These are phyloP conservation scores for Masticophis lateralis DNA, from an alignment of 2,797 vertebrate genomes.

Conservation along the genomic window DNA sequence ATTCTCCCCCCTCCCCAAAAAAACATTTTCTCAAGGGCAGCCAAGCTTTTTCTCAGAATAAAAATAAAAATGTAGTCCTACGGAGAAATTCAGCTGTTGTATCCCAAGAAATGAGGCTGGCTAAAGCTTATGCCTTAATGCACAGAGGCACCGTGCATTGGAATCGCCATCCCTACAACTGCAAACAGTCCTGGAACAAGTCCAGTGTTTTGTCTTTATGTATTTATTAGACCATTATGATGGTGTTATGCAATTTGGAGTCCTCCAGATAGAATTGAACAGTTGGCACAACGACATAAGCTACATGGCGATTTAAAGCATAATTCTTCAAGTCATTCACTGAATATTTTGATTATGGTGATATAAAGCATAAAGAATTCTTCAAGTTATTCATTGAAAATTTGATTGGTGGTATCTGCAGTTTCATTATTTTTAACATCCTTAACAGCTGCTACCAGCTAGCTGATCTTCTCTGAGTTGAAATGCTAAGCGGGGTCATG, in stretches of 20 bases:
- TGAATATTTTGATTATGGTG: background rate
- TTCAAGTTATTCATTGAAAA: background rate
- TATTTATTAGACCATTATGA: background rate
- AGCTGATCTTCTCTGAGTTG: background rate
- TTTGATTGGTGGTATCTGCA: background rate
- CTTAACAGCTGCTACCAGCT: background rate
- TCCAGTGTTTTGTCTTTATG: background rate
- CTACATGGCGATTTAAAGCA: background rate
- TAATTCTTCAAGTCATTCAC: background rate
- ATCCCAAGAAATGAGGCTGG: background rate
- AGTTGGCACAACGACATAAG: background rate
- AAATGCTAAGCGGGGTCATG: background rate
- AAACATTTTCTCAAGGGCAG: background rate
- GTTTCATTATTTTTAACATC: background rate
- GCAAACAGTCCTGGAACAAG: background rate
- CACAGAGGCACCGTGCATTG: background rate
- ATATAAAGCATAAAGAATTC: background rate
- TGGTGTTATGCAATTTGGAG: background rate
- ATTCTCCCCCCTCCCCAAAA: fast-evolving
- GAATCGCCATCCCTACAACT: fast-evolving
- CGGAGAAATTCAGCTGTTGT: background rate
- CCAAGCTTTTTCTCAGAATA: background rate
- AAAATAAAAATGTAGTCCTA: background rate
- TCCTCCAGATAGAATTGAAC: background rate
- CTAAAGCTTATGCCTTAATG: background rate